phyloP scores from a whole-genome alignment of 2,113 vertebrate species.

The Tetrax tetrax region DNA sequence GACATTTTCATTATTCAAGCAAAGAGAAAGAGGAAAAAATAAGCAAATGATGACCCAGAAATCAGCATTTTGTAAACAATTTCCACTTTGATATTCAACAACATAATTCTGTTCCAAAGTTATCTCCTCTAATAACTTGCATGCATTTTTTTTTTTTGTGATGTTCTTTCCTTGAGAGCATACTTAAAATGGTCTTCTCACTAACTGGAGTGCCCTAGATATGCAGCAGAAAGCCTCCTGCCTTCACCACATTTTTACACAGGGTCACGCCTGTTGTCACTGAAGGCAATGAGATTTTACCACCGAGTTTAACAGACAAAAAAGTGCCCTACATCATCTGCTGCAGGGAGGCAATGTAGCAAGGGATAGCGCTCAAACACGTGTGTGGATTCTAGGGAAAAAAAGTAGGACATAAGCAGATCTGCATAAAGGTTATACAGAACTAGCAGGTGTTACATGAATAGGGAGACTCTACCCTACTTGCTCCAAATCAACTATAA shows the following conservation, averaged over 20 bases:
- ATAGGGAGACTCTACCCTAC: background rate
- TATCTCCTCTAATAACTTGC: background rate
- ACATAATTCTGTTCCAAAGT: background rate
- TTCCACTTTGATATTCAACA: conserved; percentile 32
- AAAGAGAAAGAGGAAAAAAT: background rate
- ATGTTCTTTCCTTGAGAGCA: background rate
- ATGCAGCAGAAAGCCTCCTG: background rate
- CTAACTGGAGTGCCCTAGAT: background rate
- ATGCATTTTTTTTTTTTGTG: background rate
- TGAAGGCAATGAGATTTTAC: background rate
- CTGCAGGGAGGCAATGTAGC: background rate
- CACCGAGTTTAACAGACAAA: background rate
- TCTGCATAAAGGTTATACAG: background rate
- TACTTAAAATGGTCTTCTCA: background rate
- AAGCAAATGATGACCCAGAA: conserved; percentile 36
- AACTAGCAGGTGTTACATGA: conserved; percentile 18
- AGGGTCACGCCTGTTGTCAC: background rate
- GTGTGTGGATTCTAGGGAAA: background rate
- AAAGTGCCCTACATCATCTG: background rate
- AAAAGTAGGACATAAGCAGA: conserved; percentile 23
- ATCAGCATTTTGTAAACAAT: conserved; percentile 36
- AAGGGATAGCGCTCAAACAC: background rate
- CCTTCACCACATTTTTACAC: background rate
- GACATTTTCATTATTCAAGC: background rate
- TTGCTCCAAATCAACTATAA: background rate